A percentile compares a stretch with the other conserved stretches of the same genome.
Evolutionary conservation across 2,888 invertebrate species (phyloP).

Genomic region (Linyphia triangularis): DNA sequence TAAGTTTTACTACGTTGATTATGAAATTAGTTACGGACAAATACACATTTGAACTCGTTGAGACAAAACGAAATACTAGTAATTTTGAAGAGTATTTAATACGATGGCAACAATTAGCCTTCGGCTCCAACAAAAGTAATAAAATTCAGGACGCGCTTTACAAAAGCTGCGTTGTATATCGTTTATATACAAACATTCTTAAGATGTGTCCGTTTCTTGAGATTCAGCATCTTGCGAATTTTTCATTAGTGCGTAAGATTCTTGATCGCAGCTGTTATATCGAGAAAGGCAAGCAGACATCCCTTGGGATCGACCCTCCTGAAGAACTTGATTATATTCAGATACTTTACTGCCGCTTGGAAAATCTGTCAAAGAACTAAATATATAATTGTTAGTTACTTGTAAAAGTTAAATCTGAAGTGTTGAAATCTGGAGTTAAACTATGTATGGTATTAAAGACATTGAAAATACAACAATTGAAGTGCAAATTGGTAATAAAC

Average conservation of each 20-base stretch:
- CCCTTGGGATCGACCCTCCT: constrained; percentile 27
- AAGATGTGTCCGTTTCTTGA: neutral
- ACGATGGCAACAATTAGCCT: too few relatives aligned
- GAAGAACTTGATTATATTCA: constrained; percentile 57
- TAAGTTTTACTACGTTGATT: too few relatives aligned
- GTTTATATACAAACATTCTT: neutral
- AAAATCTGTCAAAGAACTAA: constrained; percentile 59
- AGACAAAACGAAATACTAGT: too few relatives aligned
- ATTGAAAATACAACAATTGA: neutral
- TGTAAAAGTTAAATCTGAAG: too few relatives aligned
- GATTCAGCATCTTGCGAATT: constrained; percentile 40
- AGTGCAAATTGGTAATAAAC: neutral
- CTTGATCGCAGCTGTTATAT: constrained; percentile 59
- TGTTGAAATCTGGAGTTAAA: too few relatives aligned
- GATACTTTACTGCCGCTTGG: constrained; percentile 62
- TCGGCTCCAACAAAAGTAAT: neutral
- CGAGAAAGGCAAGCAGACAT: constrained; percentile 14
- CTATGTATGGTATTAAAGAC: neutral
- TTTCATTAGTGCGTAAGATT: constrained; percentile 63
- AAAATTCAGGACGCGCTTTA: neutral
- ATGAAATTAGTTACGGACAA: too few relatives aligned
- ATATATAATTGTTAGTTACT: too few relatives aligned
- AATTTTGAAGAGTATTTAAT: too few relatives aligned
- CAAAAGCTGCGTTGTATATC: neutral
- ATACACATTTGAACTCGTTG: too few relatives aligned